phyloP scores from a whole-genome alignment of 92 coral and sea anemone genomes.

The Epizoanthus fatuus region DNA sequence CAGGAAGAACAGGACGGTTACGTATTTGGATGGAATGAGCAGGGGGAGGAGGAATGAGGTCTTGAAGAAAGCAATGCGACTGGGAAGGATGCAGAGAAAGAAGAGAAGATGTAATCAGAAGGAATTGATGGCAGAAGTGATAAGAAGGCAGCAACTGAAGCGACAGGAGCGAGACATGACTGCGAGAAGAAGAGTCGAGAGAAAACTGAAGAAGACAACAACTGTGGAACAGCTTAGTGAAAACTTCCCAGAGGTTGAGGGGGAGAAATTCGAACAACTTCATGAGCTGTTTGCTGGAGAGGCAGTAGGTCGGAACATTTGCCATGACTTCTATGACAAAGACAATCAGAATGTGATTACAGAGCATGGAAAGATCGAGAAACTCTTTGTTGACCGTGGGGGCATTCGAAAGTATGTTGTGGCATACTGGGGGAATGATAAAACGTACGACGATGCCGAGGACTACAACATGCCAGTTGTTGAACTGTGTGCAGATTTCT shows the following conservation, averaged over 20 bases:
- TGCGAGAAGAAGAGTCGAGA: too few relatives aligned
- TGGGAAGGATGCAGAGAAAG: slow-evolving; percentile 10
- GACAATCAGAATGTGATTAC: not conserved
- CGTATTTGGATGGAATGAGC: not conserved
- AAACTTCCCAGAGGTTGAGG: slow-evolving; percentile 29
- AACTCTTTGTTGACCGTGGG: too few relatives aligned
- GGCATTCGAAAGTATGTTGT: too few relatives aligned
- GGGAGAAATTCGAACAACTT: slow-evolving; percentile 8
- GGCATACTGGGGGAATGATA: too few relatives aligned
- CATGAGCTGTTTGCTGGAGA: slow-evolving; percentile 14
- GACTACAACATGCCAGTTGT: too few relatives aligned
- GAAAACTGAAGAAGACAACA: not conserved
- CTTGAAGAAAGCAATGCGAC: slow-evolving; percentile 2
- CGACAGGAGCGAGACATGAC: too few relatives aligned
- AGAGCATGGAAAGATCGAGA: too few relatives aligned
- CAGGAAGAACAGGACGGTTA: not conserved
- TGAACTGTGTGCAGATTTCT: too few relatives aligned
- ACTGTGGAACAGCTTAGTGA: slow-evolving; percentile 14
- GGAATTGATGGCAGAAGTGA: slow-evolving; percentile 25
- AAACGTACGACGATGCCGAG: too few relatives aligned
- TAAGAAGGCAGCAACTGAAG: not conserved
- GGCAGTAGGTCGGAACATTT: slow-evolving; percentile 14
- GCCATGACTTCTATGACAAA: slow-evolving; percentile 21
- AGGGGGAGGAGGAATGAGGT: slow-evolving; percentile 8
- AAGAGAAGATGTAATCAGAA: not conserved